Base-by-base conservation (phyloP, 2,797 vertebrate species). In the Halcyon badia region DNA sequence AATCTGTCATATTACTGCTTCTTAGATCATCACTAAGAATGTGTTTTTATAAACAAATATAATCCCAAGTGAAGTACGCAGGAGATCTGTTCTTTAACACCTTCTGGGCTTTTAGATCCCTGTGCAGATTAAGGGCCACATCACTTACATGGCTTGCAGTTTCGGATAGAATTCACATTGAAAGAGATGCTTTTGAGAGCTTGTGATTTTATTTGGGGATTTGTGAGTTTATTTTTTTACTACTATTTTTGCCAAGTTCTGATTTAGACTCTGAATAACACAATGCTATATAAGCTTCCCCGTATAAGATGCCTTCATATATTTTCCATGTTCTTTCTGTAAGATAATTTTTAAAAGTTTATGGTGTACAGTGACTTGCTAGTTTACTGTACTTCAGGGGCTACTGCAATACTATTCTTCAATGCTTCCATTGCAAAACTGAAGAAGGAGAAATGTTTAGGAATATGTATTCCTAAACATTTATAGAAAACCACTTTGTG, bases 101-200 rank as follows among this genome's bases (percentile, higher is more conserved):
- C 76, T 76, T 19, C 37, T 1, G 1, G 11, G 28, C 14, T 0
- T 46, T 21, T 4, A 52, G 65, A 31, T 75, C 21, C 35, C 37
- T 24, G 30, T 28, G 84, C 61, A 37, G 18, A 20, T 18, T 5
- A 11, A 58, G 49, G 64, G 52, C 84, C 57, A 11, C 20, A 4
- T 56, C 75, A 20, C 33, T 26, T 13, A 1, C 1, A 58, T 52
- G 33, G 5, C 39, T 66, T 28, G 4, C 20, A 46, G 19, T 20
- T 61, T 60, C 1, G 2, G 51, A 17, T 76, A 16, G 41, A 7
- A 26, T 68, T 70, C 44, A 11, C 3, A 2, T 39, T 66, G 41
- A 26, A 28, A 19, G 44, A 60, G 41, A 20, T 80, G 51, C 37
- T 69, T 81, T 52, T 8, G 33, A 57, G 25, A 60, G 64, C 13